These are phyloP conservation scores for Lordiphosa stackelbergi DNA, from an alignment of 1,140 invertebrate species.

Conservation along the genomic window DNA sequence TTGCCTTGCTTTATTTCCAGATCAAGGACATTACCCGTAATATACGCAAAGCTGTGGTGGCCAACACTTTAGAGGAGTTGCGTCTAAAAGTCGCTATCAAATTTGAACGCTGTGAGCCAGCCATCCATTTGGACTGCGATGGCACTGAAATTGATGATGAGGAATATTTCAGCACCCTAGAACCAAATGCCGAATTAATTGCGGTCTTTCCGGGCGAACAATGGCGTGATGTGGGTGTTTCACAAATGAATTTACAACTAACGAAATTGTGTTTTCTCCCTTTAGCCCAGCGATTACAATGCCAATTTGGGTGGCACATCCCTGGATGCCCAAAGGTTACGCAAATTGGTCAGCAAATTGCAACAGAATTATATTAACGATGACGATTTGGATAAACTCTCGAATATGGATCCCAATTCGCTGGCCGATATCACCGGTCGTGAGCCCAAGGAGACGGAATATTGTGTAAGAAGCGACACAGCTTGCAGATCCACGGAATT, in stretches of 20 bases:
- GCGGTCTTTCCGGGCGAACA: slow-evolving; percentile 85
- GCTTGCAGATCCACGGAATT: slow-evolving; percentile 46
- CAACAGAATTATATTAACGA: slow-evolving; percentile 87
- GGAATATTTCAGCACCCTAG: slow-evolving; percentile 90
- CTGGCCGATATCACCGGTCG: slow-evolving; percentile 87
- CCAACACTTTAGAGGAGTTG: slow-evolving; percentile 85
- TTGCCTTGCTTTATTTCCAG: slow-evolving; percentile 22
- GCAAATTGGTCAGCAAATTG: slow-evolving; percentile 83
- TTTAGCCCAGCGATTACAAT: slow-evolving; percentile 62
- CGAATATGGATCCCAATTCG: slow-evolving; percentile 91
- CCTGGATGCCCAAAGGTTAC: slow-evolving; percentile 80
- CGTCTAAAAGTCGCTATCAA: slow-evolving; percentile 83
- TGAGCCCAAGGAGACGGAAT: slow-evolving; percentile 83
- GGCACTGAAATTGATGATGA: slow-evolving; percentile 93
- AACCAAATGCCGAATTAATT: slow-evolving; percentile 89
- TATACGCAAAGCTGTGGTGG: slow-evolving; percentile 87
- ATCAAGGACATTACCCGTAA: slow-evolving; percentile 83
- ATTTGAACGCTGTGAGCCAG: slow-evolving; percentile 81
- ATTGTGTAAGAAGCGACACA: slow-evolving; percentile 50
- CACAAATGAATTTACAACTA: neutral
- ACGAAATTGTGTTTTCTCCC: neutral
- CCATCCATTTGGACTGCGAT: slow-evolving; percentile 88
- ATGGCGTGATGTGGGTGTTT: slow-evolving; percentile 80
- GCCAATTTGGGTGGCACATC: slow-evolving; percentile 72
- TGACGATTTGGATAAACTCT: slow-evolving; percentile 86